Percentiles rank a stretch among this genome's conserved stretches.
These are phyloP conservation scores for Drosophila littoralis DNA, from an alignment of 1,140 invertebrate genomes.

Conservation along the genomic window DNA sequence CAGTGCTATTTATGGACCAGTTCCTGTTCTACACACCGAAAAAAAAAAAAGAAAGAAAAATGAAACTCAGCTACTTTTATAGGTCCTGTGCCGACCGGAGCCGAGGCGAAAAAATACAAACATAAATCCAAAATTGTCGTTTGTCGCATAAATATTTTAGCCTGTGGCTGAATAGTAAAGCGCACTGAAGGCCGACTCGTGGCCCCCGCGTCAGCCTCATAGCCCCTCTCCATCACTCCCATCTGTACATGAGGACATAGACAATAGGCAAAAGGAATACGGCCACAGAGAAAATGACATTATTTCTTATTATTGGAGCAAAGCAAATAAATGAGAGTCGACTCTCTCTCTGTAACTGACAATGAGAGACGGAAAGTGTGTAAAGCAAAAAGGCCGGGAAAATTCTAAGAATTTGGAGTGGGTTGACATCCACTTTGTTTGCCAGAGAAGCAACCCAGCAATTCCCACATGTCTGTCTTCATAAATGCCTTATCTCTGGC, in stretches of 20 bases:
- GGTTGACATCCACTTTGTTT: conserved; percentile 40
- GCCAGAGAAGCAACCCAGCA: conserved; percentile 31
- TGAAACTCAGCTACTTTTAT: conserved; percentile 65
- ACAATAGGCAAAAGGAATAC: conserved; percentile 63
- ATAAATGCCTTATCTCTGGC: conserved; percentile 78
- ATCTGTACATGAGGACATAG: conserved; percentile 30
- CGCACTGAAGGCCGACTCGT: conserved; percentile 17
- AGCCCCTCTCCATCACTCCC: background rate
- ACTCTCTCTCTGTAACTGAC: conserved; percentile 3
- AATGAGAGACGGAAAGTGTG: conserved; percentile 42
- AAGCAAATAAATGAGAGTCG: conserved; percentile 72
- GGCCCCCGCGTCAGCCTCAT: background rate
- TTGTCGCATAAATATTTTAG: conserved; percentile 83
- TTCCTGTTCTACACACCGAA: conserved; percentile 60
- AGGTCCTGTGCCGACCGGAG: conserved; percentile 35
- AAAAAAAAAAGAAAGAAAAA: conserved; percentile 50
- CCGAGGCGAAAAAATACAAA: conserved; percentile 23
- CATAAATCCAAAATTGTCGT: conserved; percentile 83
- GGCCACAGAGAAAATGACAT: conserved; percentile 61
- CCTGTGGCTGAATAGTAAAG: conserved; percentile 46
- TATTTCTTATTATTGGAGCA: conserved; percentile 82
- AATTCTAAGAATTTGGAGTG: conserved; percentile 16
- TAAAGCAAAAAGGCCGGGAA: conserved; percentile 10
- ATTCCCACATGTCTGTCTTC: conserved; percentile 75
- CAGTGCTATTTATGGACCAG: conserved; percentile 74